phyloP scores from a whole-genome alignment of 2,797 vertebrate species.

The Hoplostethus atlanticus region DNA sequence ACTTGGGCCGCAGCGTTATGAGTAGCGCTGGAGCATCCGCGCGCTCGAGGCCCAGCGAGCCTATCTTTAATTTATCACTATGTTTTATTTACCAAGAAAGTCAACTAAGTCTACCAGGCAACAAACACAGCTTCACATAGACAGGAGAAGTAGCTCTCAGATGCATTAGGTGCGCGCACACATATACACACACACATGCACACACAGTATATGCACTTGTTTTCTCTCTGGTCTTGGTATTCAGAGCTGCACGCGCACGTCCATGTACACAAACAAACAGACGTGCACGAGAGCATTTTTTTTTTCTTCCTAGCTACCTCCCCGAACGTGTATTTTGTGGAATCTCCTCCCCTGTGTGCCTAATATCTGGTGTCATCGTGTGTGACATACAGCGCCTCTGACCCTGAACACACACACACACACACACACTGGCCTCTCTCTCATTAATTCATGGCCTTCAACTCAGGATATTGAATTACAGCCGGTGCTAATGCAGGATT shows the following conservation, averaged over 20 bases:
- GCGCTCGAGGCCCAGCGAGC: slow-evolving; percentile 30
- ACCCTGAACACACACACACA: slow-evolving; percentile 58
- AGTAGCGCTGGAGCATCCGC: not conserved
- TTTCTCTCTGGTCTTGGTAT: not conserved
- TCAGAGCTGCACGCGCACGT: not conserved
- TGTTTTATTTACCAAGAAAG: slow-evolving; percentile 73
- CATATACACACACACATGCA: not conserved
- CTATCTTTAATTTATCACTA: slow-evolving; percentile 74
- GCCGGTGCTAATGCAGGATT: slow-evolving; percentile 41
- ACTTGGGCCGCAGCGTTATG: slow-evolving; percentile 19
- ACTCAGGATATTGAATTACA: slow-evolving; percentile 72
- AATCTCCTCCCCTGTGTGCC: slow-evolving; percentile 7
- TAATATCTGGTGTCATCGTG: slow-evolving; percentile 53
- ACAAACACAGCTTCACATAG: slow-evolving; percentile 10
- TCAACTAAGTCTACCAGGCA: slow-evolving; percentile 51
- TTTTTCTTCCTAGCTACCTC: no score
- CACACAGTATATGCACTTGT: not conserved
- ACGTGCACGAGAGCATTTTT: not conserved
- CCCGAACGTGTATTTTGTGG: no score
- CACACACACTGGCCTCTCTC: slow-evolving; percentile 24
- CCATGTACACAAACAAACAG: not conserved
- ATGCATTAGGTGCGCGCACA: not conserved
- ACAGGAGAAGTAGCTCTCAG: not conserved
- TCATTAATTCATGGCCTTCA: slow-evolving; percentile 82
- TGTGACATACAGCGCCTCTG: slow-evolving; percentile 52